Conservation (phyloP, 1,140 invertebrate genomes). For the Neuroterus valhalla region DNA sequence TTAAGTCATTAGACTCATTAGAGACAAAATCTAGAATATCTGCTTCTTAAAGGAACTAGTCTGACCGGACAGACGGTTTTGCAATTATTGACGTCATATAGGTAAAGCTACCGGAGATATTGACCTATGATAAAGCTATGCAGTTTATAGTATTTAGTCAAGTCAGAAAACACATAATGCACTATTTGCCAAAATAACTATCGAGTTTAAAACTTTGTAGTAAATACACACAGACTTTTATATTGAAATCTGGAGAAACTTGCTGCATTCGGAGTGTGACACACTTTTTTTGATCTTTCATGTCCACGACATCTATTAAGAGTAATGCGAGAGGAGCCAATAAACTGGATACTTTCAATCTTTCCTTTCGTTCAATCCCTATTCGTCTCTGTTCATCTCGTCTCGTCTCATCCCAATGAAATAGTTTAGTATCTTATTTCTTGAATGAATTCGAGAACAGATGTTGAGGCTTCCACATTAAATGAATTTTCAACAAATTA, state of each 20-base stretch:
- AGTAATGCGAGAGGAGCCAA: not conserved
- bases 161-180: constrained; percentile 7
- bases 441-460: too few relatives aligned
- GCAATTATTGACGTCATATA: constrained; percentile 30
- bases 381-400: not conserved
- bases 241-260: constrained; percentile 25
- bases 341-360: constrained; percentile 10
- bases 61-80: constrained; percentile 6
- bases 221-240: not conserved
- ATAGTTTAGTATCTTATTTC: not conserved
- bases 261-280: constrained; percentile 16
- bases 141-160: not conserved
- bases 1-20: constrained; percentile 4
- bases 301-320: not conserved
- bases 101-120: not conserved
- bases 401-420: not conserved
- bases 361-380: not conserved
- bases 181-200: not conserved
- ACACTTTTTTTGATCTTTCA: constrained; percentile 25
- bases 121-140: not conserved
- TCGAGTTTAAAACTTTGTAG: not conserved
- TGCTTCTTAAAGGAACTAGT: constrained; percentile 19
- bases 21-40: constrained; percentile 13
- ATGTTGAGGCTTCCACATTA: too few relatives aligned
- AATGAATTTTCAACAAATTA: too few relatives aligned